Conservation (phyloP, 2,888 invertebrate genomes). For the Sphecodes monilicornis region DNA sequence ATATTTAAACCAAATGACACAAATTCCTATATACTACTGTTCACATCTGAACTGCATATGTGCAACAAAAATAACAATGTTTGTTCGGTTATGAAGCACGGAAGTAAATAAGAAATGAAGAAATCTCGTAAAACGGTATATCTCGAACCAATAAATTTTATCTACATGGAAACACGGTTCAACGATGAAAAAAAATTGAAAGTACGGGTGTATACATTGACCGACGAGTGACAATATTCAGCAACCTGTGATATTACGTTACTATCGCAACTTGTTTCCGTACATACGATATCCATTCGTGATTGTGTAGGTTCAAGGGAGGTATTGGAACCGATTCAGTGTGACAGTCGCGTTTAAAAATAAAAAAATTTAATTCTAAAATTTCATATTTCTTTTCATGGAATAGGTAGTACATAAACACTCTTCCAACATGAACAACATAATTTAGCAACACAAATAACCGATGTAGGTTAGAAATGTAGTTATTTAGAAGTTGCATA, state of each 20-base stretch:
- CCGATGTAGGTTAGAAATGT: too few species aligned
- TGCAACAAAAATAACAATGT: conserved; percentile 26
- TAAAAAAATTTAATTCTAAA: too few species aligned
- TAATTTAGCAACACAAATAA: too few species aligned
- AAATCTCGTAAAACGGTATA: neutral
- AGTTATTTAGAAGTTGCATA: too few species aligned
- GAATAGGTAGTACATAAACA: too few species aligned
- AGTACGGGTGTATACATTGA: conserved; percentile 19
- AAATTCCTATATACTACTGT: conserved; percentile 15
- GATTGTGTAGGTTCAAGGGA: conserved; percentile 20
- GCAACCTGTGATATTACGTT: too few species aligned
- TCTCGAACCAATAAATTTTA: neutral
- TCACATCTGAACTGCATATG: conserved; percentile 29
- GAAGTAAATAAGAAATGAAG: neutral
- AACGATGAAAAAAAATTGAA: neutral
- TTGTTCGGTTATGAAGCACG: neutral
- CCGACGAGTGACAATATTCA: too few species aligned
- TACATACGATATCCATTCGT: conserved; percentile 7
- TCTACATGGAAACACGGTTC: neutral
- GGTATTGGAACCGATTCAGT: conserved; percentile 28
- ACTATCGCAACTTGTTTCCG: conserved; percentile 50
- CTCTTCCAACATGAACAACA: too few species aligned
- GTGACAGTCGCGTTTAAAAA: too few species aligned
- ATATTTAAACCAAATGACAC: neutral
- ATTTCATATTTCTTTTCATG: too few species aligned